Base-by-base conservation (phyloP, 2,888 invertebrate genomes). In the Helobdella robusta region DNA sequence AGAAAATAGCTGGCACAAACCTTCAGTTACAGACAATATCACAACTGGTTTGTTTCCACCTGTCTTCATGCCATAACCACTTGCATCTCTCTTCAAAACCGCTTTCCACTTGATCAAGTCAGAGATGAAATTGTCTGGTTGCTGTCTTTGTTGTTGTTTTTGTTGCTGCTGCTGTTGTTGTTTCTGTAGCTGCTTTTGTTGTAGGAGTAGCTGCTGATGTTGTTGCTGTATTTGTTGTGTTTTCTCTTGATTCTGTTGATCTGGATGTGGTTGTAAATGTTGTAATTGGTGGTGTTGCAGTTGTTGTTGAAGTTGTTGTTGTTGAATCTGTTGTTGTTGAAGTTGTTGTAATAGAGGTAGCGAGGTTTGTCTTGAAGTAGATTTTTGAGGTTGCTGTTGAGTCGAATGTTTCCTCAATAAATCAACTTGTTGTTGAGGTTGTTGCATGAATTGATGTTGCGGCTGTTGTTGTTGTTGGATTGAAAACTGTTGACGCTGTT, bases 31-130 rank as follows among this genome's bases (percentile, higher is more conserved):
- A 1, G 56, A 56, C 4, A 56, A 32, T 30, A 56, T 30, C n/a
- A 30, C n/a, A n/a, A 56, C 56, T 2, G 56, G 56, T 11, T 56
- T 56, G 32, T 56, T 56, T n/a, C 56, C 56, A 56, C 56, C 25
- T 2, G 56, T 56, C 30, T 32, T 56, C 56, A 56, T 25, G 6
- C 56, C 56, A 28, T 56, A 56, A 8, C 56, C 56, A 3, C 32
- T n/a, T 25, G 56, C n/a, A n/a, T 56, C 56, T 20, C 56, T 23
- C 23, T 32, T 6, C 25, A 56, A 32, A 5, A 56, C 32, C 30
- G 28, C 56, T 28, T 56, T 56, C n/a, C n/a, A 56, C 56, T 56
- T 56, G 3, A 25, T 32, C n/a, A 56, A 28, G n/a, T n/a, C n/a
- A n/a, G n/a, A n/a, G n/a, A n/a, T n/a, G n/a, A n/a, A n/a, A n/a